phyloP scores from a whole-genome alignment of 2,797 vertebrate genomes.

The Decapterus maruadsi region DNA sequence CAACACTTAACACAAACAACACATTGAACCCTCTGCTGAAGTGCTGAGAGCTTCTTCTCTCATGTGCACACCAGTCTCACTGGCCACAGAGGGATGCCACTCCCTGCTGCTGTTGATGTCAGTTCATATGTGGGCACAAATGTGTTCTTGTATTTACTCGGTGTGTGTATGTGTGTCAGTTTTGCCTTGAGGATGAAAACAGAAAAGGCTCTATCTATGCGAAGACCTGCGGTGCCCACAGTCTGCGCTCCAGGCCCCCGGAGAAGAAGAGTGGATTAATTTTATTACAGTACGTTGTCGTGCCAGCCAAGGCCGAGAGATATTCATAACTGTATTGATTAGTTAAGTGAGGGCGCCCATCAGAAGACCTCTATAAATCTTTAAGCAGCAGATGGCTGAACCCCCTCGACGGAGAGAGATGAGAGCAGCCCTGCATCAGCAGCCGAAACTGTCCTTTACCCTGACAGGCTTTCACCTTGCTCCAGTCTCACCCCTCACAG shows the following conservation, averaged over 20 bases:
- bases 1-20: constrained; percentile 5
- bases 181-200: constrained; percentile 53
- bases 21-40: background rate
- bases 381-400: constrained; percentile 30
- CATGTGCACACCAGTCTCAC: constrained; percentile 30
- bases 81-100: constrained; percentile 46
- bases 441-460: constrained; percentile 1
- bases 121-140: constrained; percentile 25
- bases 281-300: constrained; percentile 54
- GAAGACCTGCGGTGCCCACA: constrained; percentile 31
- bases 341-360: constrained; percentile 55
- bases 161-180: constrained; percentile 27
- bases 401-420: background rate
- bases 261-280: constrained; percentile 52
- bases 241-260: constrained; percentile 34
- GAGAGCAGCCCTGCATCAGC: background rate
- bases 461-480: constrained; percentile 16
- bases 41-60: constrained; percentile 36
- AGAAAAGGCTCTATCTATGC: constrained; percentile 38
- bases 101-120: constrained; percentile 44
- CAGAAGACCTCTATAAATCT: constrained; percentile 54
- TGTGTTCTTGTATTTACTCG: constrained; percentile 40
- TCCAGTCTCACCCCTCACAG: background rate
- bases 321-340: constrained; percentile 73
- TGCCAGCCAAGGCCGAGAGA: constrained; percentile 22